Conservation (phyloP, 2,888 invertebrate species). For the Auanema freiburgensis region DNA sequence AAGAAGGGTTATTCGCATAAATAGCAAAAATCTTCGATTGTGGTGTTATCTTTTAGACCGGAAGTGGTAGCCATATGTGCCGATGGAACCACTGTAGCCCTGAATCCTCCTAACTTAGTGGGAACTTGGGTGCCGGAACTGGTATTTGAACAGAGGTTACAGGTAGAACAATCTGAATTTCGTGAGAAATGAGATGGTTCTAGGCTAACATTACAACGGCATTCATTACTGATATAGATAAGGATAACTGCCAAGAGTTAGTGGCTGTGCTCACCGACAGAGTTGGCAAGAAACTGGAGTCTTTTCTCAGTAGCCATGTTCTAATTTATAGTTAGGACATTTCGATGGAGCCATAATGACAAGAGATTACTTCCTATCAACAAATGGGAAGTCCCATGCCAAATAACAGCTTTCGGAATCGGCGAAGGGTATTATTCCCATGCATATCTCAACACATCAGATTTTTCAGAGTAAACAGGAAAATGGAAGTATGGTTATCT, state of each 20-base stretch:
- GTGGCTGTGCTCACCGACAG: slow-evolving; percentile 30
- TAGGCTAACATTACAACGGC: slow-evolving; percentile 26
- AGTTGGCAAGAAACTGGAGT: slow-evolving; percentile 21
- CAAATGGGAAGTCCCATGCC: slow-evolving; percentile 38
- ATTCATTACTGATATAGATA: slow-evolving; percentile 28
- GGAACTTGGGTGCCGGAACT: slow-evolving; percentile 4
- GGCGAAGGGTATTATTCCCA: slow-evolving; percentile 9
- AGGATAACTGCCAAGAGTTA: slow-evolving; percentile 25
- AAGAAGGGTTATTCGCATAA: no score
- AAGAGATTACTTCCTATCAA: slow-evolving; percentile 24
- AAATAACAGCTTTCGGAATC: slow-evolving; percentile 25
- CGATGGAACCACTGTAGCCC: slow-evolving; percentile 11
- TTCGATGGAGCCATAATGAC: slow-evolving; percentile 15
- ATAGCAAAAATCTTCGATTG: no score
- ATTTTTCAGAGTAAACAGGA: background rate
- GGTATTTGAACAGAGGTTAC: slow-evolving; percentile 12
- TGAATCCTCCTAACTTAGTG: slow-evolving; percentile 6
- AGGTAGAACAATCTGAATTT: slow-evolving; percentile 8
- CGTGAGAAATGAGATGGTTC: background rate
- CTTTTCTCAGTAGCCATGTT: background rate
- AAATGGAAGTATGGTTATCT: slow-evolving; percentile 23
- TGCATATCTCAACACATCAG: background rate
- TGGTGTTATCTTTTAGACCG: slow-evolving; percentile 5
- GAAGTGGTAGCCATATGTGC: slow-evolving; percentile 20
- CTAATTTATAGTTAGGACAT: slow-evolving; percentile 25